Base-by-base conservation (phyloP, 1,140 invertebrate species). In the Sweltsa coloradensis region DNA sequence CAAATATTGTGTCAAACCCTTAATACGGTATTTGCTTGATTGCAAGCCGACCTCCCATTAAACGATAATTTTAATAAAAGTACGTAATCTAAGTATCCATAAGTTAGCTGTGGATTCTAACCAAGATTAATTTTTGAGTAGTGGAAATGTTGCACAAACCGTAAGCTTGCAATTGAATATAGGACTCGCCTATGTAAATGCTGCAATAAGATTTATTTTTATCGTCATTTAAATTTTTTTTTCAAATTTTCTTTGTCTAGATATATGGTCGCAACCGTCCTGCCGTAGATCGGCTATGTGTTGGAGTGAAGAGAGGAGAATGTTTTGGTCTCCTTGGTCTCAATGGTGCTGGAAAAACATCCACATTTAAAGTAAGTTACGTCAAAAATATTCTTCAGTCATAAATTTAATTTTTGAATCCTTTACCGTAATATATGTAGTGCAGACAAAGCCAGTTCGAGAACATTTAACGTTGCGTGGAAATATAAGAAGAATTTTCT, bases 311-410 rank as follows among this genome's bases (percentile, higher is more conserved):
- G 36, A 66, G 72, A n/a, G 82, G 83, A 2, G 81, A 88, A 64
- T 91, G 88, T 61, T 90, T 91, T 67, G 89, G 88, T 2, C 66
- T 91, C 14, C 58, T 90, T 2, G 87, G 88, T 21, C 72, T 84
- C 0, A 83, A 84, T 57, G 91, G 90, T 1, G 89, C 91, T 4
- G 91, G 91, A 3, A 95, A 95, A 67, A 90, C 89, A 4, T 86
- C 86, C 9, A 91, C 86, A 5, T 93, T 94, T 54, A 81, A 81
- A 56, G 78, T 78, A 51, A 2, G 44, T 2, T 5, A 5, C 5
- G 16, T 16, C 39, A 1, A 25, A 44, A 29, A 21, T 44, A 27
- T 44, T 29, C 21, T 4, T 18, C 1, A 29, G 16, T 1, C 27
- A 29, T 27, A 44, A 26, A 14, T 11, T 7, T 43, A 43, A 18